phyloP scores from a whole-genome alignment of 2,113 vertebrate species.

The Actinemys pallida region DNA sequence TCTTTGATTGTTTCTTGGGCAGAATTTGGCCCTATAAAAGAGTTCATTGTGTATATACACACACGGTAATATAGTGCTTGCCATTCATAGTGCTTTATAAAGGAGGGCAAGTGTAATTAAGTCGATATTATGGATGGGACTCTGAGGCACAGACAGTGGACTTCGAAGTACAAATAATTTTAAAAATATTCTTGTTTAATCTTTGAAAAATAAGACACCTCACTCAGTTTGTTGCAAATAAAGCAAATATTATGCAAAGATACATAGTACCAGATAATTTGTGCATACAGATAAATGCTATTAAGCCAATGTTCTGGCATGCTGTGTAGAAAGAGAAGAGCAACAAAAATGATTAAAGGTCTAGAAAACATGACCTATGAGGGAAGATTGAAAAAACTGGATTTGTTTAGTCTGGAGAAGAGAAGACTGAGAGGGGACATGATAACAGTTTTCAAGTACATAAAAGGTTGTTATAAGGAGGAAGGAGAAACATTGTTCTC shows the following conservation, averaged over 20 bases:
- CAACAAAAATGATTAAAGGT: no score
- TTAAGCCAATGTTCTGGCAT: conserved; percentile 33
- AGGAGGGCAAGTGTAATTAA: neutral
- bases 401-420: no score
- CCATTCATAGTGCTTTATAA: neutral
- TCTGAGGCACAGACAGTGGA: neutral
- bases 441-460: no score
- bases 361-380: no score
- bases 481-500: no score
- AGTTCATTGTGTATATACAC: neutral
- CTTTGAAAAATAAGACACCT: neutral
- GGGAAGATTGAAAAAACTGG: no score
- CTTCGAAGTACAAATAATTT: conserved; percentile 17
- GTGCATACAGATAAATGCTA: conserved; percentile 16
- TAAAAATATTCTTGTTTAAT: neutral
- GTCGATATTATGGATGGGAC: neutral
- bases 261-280: conserved; percentile 16
- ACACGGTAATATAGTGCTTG: neutral
- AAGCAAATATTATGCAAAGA: conserved; percentile 39
- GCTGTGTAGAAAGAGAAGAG: neutral
- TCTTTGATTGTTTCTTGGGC: neutral
- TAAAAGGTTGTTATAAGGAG: no score
- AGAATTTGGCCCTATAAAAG: neutral
- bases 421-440: no score
- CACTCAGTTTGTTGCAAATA: conserved; percentile 13